Percentiles rank a stretch among this genome's conserved stretches.
Conservation (phyloP, 2,888 invertebrate genomes). For the Diarsia mendica region DNA sequence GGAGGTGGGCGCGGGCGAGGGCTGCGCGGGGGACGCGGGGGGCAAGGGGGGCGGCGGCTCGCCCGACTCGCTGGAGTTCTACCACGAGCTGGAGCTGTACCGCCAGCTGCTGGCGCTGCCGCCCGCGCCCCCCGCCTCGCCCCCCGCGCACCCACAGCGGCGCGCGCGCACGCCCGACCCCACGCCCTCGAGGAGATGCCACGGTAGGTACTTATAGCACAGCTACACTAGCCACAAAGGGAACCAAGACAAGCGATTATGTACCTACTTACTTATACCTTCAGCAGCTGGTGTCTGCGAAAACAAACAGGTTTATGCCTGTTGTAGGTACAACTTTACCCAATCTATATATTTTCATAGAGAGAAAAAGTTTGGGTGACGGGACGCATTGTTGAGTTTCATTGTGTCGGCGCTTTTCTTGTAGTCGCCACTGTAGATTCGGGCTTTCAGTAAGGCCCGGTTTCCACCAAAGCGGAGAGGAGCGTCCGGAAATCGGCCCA, state of each 20-base stretch:
- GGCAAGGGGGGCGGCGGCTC: conserved; percentile 61
- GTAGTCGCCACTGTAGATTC: no score
- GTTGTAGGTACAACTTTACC: no score
- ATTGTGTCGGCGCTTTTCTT: no score
- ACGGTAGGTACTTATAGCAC: conserved; percentile 34
- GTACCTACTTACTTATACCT: not conserved
- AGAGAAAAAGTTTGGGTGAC: no score
- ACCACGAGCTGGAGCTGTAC: conserved; percentile 87
- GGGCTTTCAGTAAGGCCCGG: no score
- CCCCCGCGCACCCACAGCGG: conserved; percentile 7
- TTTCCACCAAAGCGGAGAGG: no score
- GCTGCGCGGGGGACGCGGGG: conserved; percentile 34
- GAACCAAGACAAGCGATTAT: no score
- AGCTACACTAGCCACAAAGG: no score
- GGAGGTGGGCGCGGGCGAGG: conserved; percentile 76
- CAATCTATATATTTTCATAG: no score
- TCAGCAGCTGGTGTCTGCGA: not conserved
- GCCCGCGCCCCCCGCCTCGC: conserved; percentile 47
- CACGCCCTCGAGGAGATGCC: conserved; percentile 51
- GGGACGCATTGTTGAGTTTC: no score
- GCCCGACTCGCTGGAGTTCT: conserved; percentile 82
- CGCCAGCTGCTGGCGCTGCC: conserved; percentile 83
- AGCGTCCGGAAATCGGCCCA: no score
- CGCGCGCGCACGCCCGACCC: conserved; percentile 68
- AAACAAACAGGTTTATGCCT: no score